phyloP scores from a whole-genome alignment of 2,888 invertebrate genomes.

The Caenorhabditis sp. region DNA sequence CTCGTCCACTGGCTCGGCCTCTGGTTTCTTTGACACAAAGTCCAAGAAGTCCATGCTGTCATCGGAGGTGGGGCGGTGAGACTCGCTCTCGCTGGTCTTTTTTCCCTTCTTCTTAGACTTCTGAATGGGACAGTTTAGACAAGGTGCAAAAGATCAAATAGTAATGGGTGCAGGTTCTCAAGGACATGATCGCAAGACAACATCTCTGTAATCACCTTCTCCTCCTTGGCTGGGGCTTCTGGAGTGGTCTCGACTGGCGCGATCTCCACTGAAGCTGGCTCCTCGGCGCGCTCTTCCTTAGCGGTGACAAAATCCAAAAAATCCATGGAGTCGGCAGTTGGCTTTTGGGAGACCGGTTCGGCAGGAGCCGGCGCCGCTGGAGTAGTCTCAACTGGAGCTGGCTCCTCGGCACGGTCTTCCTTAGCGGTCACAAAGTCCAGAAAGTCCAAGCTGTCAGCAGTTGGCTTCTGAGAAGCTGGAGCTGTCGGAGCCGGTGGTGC shows the following conservation, averaged over 20 bases:
- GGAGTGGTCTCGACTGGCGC: slow-evolving; percentile 9
- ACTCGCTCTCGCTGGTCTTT: slow-evolving; percentile 49
- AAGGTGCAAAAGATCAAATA: background rate
- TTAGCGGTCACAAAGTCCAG: slow-evolving; percentile 57
- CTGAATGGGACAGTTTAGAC: slow-evolving; percentile 39
- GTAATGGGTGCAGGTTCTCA: slow-evolving; percentile 13
- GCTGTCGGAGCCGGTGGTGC: slow-evolving; percentile 21
- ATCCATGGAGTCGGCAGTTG: slow-evolving; percentile 30
- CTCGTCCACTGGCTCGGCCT: slow-evolving; percentile 15
- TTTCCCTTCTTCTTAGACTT: slow-evolving; percentile 54
- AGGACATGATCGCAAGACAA: background rate
- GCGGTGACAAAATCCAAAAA: slow-evolving; percentile 44
- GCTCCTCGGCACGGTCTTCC: slow-evolving; percentile 2
- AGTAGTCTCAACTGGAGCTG: slow-evolving; percentile 19
- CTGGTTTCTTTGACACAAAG: slow-evolving; percentile 32
- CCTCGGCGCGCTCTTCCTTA: slow-evolving; percentile 12
- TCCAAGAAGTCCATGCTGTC: slow-evolving; percentile 41
- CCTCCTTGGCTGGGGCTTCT: slow-evolving; percentile 17
- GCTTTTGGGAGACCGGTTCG: slow-evolving; percentile 19
- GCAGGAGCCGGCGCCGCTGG: slow-evolving; percentile 13
- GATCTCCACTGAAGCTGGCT: background rate
- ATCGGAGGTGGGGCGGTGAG: slow-evolving; percentile 25
- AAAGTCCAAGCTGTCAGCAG: slow-evolving; percentile 57
- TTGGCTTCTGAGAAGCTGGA: slow-evolving; percentile 28
- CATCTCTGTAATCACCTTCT: slow-evolving; percentile 45